These are phyloP conservation scores for Sinelater perroti DNA, from an alignment of 2,888 invertebrate species.

Conservation along the genomic window DNA sequence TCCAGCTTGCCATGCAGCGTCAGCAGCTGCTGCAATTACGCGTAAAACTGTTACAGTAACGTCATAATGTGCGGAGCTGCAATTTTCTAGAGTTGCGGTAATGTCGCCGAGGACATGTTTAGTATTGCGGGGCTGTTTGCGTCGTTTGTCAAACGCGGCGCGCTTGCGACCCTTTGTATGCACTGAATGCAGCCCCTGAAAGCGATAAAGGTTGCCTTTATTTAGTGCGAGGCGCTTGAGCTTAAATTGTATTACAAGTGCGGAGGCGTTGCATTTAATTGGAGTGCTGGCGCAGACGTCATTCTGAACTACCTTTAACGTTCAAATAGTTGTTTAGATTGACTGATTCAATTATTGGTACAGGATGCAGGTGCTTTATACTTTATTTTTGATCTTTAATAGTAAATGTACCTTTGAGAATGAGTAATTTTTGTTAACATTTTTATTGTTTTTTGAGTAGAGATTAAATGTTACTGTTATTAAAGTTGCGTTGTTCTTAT, in stretches of 20 bases:
- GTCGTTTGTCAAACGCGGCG: conserved; percentile 28
- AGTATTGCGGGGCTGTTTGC: conserved; percentile 18
- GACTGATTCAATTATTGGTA: too few species aligned
- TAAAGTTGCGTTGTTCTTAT: too few species aligned
- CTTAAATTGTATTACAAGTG: conserved; percentile 10
- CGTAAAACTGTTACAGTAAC: neutral
- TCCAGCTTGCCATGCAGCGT: too few species aligned
- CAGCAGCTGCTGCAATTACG: neutral
- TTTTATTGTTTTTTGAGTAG: too few species aligned
- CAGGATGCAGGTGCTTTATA: too few species aligned
- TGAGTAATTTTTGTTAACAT: too few species aligned
- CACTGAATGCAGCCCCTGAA: conserved; percentile 18
- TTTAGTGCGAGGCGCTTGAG: conserved; percentile 10
- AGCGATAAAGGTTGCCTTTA: conserved; percentile 20
- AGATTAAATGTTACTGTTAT: too few species aligned
- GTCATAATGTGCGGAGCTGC: neutral
- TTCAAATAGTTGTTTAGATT: too few species aligned
- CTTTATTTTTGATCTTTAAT: too few species aligned
- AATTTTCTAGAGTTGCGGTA: conserved; percentile 12
- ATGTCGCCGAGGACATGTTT: conserved; percentile 17
- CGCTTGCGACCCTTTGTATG: conserved; percentile 24
- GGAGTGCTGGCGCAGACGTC: too few species aligned
- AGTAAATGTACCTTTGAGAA: too few species aligned
- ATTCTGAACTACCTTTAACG: too few species aligned
- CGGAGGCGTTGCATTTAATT: conserved; percentile 5